Evolutionary conservation across 2,113 vertebrate genomes (phyloP).

Genomic region (Penelope pileata): DNA sequence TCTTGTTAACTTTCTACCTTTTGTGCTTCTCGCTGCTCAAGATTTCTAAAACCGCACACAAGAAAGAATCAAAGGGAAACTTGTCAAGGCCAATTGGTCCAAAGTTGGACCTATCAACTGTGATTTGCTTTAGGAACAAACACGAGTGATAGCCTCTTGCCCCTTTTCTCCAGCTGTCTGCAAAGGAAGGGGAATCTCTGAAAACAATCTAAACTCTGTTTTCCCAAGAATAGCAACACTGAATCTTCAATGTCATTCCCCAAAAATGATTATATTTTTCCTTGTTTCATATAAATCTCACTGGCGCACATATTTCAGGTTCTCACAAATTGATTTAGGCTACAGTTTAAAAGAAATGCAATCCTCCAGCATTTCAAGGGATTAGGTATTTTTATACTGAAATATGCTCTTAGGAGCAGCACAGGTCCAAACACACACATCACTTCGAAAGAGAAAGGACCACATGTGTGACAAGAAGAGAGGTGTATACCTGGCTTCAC

Average conservation of each 20-base stretch:
- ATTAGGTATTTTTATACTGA: neutral
- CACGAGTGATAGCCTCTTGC: constrained; percentile 5
- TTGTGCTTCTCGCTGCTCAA: constrained; percentile 39
- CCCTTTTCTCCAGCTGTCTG: neutral
- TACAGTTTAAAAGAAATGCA: neutral
- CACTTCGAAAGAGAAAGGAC: neutral
- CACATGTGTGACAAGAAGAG: neutral
- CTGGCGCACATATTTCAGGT: constrained; percentile 10
- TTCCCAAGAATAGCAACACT: neutral
- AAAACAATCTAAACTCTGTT: neutral
- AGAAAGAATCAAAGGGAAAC: constrained; percentile 30
- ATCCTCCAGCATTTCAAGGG: neutral
- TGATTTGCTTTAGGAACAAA: constrained; percentile 35
- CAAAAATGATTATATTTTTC: neutral
- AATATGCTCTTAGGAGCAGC: neutral
- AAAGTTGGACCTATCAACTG: constrained; percentile 38
- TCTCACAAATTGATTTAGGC: neutral
- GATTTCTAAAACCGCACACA: constrained; percentile 40
- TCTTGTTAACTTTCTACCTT: constrained; percentile 63
- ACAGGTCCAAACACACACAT: neutral
- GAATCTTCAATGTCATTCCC: neutral
- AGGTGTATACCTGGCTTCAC: neutral
- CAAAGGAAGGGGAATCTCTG: constrained; percentile 16
- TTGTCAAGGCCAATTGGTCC: constrained; percentile 12
- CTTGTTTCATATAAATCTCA: constrained; percentile 3